phyloP scores from a whole-genome alignment of 2,797 vertebrate genomes.

The Scleropages formosus region DNA sequence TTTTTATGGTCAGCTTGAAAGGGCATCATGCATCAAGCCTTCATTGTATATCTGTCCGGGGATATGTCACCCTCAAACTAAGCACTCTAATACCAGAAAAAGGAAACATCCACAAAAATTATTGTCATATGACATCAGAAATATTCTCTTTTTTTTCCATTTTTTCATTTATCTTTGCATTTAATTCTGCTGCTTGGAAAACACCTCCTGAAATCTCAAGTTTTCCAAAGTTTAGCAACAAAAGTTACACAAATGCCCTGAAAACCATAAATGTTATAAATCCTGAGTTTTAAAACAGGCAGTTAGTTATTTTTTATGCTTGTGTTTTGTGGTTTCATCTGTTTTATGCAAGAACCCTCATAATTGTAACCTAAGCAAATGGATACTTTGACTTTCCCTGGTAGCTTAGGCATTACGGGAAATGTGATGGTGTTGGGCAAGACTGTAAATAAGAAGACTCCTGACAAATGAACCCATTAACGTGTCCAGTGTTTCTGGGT shows the following conservation, averaged over 20 bases:
- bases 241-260: background rate
- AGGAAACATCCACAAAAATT: too few species aligned
- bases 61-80: too few species aligned
- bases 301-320: conserved; percentile 37
- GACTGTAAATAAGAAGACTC: conserved; percentile 78
- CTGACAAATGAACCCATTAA: conserved; percentile 84
- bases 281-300: too few species aligned
- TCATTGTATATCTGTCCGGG: too few species aligned
- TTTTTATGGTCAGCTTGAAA: too few species aligned
- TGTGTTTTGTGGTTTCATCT: conserved; percentile 48
- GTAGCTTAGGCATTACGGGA: conserved; percentile 59
- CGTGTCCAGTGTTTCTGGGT: conserved; percentile 77
- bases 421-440: conserved; percentile 61
- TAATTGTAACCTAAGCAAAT: conserved; percentile 68
- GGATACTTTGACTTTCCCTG: conserved; percentile 73
- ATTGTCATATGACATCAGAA: background rate
- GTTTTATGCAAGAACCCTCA: conserved; percentile 46
- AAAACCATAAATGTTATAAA: background rate
- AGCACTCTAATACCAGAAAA: too few species aligned
- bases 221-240: background rate
- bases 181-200: background rate
- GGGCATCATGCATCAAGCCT: too few species aligned
- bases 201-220: background rate
- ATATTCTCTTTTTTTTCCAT: background rate
- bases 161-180: background rate